These are phyloP conservation scores for Philantomba maxwellii DNA, from an alignment of 2,113 vertebrate genomes.

Conservation along the genomic window DNA sequence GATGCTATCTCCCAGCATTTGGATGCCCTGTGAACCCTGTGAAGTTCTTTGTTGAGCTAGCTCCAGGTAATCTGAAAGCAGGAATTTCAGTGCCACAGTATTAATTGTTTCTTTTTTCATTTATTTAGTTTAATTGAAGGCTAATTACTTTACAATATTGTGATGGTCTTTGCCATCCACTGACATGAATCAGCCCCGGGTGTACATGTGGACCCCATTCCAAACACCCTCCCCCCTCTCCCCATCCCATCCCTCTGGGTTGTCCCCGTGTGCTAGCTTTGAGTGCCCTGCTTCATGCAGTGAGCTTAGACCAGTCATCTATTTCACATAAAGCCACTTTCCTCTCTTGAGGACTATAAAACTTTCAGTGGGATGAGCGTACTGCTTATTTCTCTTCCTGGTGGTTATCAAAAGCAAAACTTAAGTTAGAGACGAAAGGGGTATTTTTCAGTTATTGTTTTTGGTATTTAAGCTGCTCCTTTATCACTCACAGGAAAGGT, in stretches of 20 bases:
- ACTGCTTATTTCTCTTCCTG: not conserved
- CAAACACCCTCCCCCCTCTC: accelerated
- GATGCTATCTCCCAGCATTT: not conserved
- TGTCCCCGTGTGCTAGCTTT: not conserved
- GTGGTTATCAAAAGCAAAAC: conserved; percentile 17
- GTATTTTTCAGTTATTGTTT: not conserved
- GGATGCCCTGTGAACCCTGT: not conserved
- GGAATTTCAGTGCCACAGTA: conserved; percentile 26
- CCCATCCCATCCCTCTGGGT: not conserved
- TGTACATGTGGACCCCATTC: accelerated
- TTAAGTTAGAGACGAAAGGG: not conserved
- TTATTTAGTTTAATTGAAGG: not conserved
- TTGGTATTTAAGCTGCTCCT: not conserved
- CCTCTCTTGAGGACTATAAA: conserved; percentile 39
- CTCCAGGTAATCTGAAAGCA: conserved; percentile 17
- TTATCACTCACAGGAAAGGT: not conserved
- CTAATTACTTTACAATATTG: not conserved
- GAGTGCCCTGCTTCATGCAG: not conserved
- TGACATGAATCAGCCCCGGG: not conserved
- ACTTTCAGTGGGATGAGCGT: not conserved
- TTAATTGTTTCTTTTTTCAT: not conserved
- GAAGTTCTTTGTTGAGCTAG: conserved; percentile 41
- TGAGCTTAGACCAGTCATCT: not conserved
- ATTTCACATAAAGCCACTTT: not conserved
- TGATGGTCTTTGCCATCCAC: not conserved